phyloP scores from a whole-genome alignment of 92 coral and sea anemone genomes.

The Umimayanthus kanabou region DNA sequence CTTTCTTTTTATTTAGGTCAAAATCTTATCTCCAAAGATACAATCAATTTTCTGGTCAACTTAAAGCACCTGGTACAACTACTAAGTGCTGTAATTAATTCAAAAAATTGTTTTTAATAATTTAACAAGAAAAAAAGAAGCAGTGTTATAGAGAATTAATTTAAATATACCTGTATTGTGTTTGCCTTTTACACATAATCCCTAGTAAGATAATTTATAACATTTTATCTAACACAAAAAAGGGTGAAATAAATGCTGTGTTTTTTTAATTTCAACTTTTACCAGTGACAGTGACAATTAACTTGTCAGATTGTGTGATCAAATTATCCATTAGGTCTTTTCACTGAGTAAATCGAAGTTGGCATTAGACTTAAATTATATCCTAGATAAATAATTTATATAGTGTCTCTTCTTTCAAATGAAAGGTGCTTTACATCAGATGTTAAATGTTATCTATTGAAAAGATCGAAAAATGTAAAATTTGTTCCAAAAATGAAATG shows the following conservation, averaged over 20 bases:
- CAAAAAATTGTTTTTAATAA: conserved; percentile 4
- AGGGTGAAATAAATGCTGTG: background rate
- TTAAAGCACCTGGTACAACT: conserved; percentile 19
- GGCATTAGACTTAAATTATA: background rate
- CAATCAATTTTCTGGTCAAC: background rate
- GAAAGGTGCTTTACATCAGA: no score
- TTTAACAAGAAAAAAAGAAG: background rate
- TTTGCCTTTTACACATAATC: background rate
- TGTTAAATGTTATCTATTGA: no score
- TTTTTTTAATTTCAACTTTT: background rate
- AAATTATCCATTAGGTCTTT: background rate
- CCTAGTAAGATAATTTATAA: background rate
- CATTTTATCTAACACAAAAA: background rate
- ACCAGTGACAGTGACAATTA: background rate
- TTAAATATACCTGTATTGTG: background rate
- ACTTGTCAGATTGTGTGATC: conserved; percentile 18
- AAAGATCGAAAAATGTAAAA: no score
- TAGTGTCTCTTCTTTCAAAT: no score
- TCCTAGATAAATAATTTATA: background rate
- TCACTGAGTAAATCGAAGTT: background rate
- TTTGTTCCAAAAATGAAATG: no score
- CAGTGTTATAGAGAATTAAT: background rate
- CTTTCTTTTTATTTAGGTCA: background rate
- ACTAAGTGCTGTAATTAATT: background rate
- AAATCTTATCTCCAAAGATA: background rate